Evolutionary conservation across 1,140 invertebrate species (phyloP), one percentile per base, ranked within the genome.

Genomic region (Saccostrea echinata): DNA sequence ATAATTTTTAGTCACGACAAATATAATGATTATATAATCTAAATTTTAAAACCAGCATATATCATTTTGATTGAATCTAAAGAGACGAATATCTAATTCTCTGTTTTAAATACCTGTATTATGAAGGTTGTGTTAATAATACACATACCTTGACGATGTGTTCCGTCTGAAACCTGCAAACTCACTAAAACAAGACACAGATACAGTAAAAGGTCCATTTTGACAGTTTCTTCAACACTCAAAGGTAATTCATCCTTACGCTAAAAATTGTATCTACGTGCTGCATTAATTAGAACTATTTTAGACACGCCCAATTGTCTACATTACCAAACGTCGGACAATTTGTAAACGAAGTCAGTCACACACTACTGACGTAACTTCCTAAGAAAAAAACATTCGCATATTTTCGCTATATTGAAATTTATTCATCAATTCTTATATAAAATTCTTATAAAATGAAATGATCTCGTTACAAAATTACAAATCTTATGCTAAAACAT

Each of bases 111-210:
- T 43, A 43, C 43, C 43, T 43, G 9, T 43, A 43, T 61, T 13
- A 1, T 61, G n/a, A 61, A 76, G 13, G 27, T 30, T 27, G 27
- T 13, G 24, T 2, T 33, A 27, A 12, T 30, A 61, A 13, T 8
- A 76, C 24, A 30, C 24, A 30, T 76, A 76, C 68, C 68, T 27
- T 76, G 68, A 76, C 68, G 68, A 76, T 76, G 68, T 33, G 68
- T 76, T 76, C 68, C 68, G 16, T 13, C 11, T 4, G 68, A 30
- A 76, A 27, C 27, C 68, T 76, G 24, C 2, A 76, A 76, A 33
- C 12, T 27, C 13, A 76, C 68, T 76, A 76, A 76, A 76, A 76
- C 11, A 30, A 76, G 68, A 13, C 68, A 76, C 68, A 76, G 30
- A 76, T 4, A 76, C 68, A 76, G 30, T 16, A 30, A 9, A 12